phyloP scores from a whole-genome alignment of 2,113 vertebrate genomes.

The Zosterops pallidus region DNA sequence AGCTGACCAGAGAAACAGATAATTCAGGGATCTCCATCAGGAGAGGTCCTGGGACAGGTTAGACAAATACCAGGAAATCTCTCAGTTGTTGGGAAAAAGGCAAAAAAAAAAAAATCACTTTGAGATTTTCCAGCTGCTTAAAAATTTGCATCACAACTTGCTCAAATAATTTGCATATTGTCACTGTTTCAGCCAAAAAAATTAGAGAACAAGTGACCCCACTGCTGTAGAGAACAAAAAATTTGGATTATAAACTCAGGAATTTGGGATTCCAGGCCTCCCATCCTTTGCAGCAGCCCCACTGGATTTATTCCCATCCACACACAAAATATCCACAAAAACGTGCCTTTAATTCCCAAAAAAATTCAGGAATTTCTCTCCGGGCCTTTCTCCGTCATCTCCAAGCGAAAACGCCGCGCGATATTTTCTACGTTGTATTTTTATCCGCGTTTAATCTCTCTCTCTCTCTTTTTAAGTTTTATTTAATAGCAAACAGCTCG shows the following conservation, averaged over 20 bases:
- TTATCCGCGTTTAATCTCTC: neutral
- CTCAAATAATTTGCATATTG: accelerated
- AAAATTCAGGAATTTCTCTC: neutral
- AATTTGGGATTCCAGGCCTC: neutral
- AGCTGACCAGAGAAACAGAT: neutral
- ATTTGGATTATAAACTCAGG: neutral
- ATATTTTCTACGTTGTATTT: slow-evolving; percentile 3
- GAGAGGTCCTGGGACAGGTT: neutral
- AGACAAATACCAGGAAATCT: neutral
- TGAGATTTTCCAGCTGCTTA: neutral
- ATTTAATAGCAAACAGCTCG: slow-evolving; percentile 69
- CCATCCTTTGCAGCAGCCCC: accelerated
- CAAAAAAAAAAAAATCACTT: neutral
- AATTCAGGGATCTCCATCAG: neutral
- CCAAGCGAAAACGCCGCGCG: neutral
- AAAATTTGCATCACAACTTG: neutral
- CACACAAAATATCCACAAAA: neutral
- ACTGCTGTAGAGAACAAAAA: neutral
- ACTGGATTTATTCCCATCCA: accelerated
- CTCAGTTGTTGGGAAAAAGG: neutral
- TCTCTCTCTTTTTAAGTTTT: slow-evolving; percentile 25
- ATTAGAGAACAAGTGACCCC: neutral
- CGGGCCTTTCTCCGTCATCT: neutral
- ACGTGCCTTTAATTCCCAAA: neutral
- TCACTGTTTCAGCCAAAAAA: neutral